These are phyloP conservation scores for Cromileptes altivelis DNA, from an alignment of 2,113 vertebrate genomes.

Conservation along the genomic window DNA sequence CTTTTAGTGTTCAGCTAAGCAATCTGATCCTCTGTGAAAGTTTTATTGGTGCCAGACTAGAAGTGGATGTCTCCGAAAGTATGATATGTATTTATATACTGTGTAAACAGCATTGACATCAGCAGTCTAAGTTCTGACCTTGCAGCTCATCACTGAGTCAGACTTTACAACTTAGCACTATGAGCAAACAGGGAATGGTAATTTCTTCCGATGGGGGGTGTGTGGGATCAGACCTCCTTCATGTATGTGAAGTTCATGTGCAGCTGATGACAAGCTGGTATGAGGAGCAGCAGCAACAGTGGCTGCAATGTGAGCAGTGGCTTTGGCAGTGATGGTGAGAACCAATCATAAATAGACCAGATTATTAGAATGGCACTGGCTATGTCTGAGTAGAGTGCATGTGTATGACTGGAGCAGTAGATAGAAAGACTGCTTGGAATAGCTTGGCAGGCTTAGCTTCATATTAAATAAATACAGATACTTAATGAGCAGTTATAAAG, in stretches of 20 bases:
- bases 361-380: background rate
- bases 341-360: conserved; percentile 44
- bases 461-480: background rate
- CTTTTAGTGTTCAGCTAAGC: background rate
- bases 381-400: background rate
- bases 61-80: background rate
- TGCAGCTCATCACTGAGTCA: background rate
- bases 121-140: background rate
- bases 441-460: background rate
- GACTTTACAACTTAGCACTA: conserved; percentile 43
- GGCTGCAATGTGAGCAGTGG: conserved; percentile 16
- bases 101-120: conserved; percentile 26
- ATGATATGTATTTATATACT: conserved; percentile 17
- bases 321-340: conserved; percentile 12
- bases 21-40: background rate
- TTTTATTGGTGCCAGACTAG: background rate
- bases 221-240: conserved; percentile 1
- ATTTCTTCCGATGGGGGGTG: background rate
- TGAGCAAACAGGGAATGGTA: conserved; percentile 13
- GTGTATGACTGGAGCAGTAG: background rate
- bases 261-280: conserved; percentile 57
- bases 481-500: background rate
- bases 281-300: conserved; percentile 24
- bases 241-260: background rate
- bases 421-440: conserved; percentile 9